Percentiles rank a stretch among this genome's conserved stretches.
These are phyloP conservation scores for Brachionus calyciflorus DNA, from an alignment of 1,140 invertebrate genomes.

Conservation along the genomic window DNA sequence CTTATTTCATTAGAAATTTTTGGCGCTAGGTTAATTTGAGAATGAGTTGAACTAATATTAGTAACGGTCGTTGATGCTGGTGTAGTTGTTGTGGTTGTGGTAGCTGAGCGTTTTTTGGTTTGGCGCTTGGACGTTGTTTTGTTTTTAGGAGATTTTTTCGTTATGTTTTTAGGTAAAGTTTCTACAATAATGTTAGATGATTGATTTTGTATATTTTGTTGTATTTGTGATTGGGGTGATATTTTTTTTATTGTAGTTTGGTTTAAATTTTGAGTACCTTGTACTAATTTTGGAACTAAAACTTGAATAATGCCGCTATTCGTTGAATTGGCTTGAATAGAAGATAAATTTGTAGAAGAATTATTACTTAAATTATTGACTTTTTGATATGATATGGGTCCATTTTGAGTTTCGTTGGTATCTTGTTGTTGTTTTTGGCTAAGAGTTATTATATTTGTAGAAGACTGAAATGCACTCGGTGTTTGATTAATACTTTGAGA, in stretches of 20 bases:
- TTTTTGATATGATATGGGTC: neutral
- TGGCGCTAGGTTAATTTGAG: neutral
- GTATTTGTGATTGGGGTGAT: no score
- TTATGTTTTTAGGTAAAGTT: no score
- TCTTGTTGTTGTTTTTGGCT: conserved; percentile 16
- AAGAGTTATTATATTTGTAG: neutral
- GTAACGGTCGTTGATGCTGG: no score
- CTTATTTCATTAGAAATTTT: neutral
- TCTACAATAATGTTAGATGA: no score
- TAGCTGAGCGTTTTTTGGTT: conserved; percentile 9
- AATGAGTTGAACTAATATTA: no score
- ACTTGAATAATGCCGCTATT: neutral
- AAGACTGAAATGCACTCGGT: neutral
- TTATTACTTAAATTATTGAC: neutral
- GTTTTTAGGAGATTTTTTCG: neutral
- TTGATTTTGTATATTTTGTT: no score
- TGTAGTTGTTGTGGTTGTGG: neutral
- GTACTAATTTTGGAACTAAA: neutral
- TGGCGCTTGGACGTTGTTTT: neutral
- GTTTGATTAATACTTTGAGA: neutral
- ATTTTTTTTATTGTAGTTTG: no score
- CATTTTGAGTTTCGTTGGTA: neutral
- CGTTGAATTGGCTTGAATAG: no score
- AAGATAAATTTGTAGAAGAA: neutral
- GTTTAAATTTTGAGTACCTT: neutral